Evolutionary conservation across 2,797 vertebrate genomes (phyloP), one percentile per base, ranked within the genome.

Genomic region (Streptopelia turtur): DNA sequence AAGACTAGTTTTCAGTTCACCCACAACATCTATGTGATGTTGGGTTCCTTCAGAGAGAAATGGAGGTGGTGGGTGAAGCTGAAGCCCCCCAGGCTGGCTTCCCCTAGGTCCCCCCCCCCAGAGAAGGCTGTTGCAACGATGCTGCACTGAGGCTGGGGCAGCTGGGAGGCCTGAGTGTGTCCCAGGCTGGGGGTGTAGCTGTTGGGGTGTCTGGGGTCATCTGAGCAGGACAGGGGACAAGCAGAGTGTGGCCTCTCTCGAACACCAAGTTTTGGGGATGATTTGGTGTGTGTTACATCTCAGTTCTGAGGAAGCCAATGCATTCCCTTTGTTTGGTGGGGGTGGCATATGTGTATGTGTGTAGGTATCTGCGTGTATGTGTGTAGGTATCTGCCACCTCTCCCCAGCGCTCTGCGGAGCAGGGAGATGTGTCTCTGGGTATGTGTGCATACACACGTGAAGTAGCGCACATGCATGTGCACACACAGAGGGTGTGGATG

Each of bases 171-270:
- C 16, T 1, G 0, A 17, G 37, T 10, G 47, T 9, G 27, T 70
- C 30, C 81, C 1, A 5, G 21, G 23, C 33, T 59, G 49, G 30
- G 20, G 20, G 49, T 77, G 35, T 0, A 2, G 23, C 22, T 2
- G 5, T 30, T 20, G 41, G 35, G 31, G 23, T 55, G 16, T 45
- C 13, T 1, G 5, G 27, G n/a, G 21, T 28, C 16, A 13, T 18
- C 59, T 50, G 43, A 45, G n/a, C 16, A 43, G 74, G 50, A 23
- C 60, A 14, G 31, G 21, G 3, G 16, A 16, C 20, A 22, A 3
- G 5, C 5, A 20, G 31, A 13, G 9, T 2, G 0, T 4, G 25
- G 16, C 49, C 68, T 24, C 13, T 65, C 47, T 13, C 5, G 3
- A n/a, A 45, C 28, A 18, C 27, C 1, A 18, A 47, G 21, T 3